phyloP scores from a whole-genome alignment of 2,888 invertebrate species.

The Rhagonycha fulva region DNA sequence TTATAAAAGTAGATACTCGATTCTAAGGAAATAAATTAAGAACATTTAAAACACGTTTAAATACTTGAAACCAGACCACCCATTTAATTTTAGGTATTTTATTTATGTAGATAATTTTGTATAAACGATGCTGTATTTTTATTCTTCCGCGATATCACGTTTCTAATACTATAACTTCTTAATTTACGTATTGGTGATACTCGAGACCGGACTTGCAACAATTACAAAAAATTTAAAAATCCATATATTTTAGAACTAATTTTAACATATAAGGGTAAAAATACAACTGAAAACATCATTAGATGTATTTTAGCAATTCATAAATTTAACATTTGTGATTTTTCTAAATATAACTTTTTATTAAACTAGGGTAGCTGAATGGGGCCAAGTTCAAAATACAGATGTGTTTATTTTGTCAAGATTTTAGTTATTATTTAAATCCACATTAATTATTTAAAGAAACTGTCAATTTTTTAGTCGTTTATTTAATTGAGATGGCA shows the following conservation, averaged over 20 bases:
- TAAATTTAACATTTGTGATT: conserved; percentile 18
- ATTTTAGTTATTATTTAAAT: not conserved
- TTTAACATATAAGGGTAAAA: not conserved
- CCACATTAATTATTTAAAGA: not conserved
- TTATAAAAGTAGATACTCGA: conserved; percentile 14
- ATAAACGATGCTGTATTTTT: not conserved
- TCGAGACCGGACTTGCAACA: not conserved
- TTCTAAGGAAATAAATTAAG: conserved; percentile 1
- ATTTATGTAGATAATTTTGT: conserved; percentile 1
- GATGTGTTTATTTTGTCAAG: conserved; percentile 7
- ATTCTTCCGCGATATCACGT: not conserved
- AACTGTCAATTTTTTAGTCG: too few species aligned
- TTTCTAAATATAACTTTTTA: conserved; percentile 16
- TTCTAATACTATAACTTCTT: not conserved
- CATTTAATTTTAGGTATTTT: conserved; percentile 7
- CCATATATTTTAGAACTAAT: not conserved
- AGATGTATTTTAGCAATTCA: conserved; percentile 21
- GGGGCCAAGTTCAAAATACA: conserved; percentile 28
- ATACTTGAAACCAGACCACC: conserved; percentile 9
- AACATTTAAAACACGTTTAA: not conserved
- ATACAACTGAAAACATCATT: conserved; percentile 10
- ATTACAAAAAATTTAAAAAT: not conserved
- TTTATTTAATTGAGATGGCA: too few species aligned
- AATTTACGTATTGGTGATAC: not conserved
- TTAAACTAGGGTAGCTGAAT: conserved; percentile 22